Evolutionary conservation across 2,797 vertebrate genomes (phyloP), one percentile per base, ranked within the genome.

Genomic region (Menidia menidia): DNA sequence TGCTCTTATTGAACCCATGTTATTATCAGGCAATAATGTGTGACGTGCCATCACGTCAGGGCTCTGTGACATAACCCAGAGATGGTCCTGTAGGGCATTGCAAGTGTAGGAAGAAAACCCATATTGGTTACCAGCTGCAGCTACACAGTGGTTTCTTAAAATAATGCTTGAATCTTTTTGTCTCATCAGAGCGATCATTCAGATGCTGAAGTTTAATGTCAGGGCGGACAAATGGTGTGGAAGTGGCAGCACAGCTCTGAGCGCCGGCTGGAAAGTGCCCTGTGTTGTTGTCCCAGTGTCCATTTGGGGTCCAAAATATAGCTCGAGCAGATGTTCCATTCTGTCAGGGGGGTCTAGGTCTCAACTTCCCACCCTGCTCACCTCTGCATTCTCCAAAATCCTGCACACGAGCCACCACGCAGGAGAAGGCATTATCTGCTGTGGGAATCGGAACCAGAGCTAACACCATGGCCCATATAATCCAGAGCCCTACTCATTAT

Each of bases 391-490:
- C 16, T 59, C 30, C 53, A 30, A 54, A 50, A 53, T 5, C n/a
- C 4, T 54, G 0, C 1, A 18, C 18, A 47, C 1, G 18, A 0
- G 1, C 52, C 6, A 59, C 33, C 14, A 53, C 25, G 4, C n/a
- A 15, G 25, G 10, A 51, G 5, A 51, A 12, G 13, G 48, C 3
- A 58, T 41, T 50, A 13, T 30, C 8, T 33, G 10, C 42, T 39
- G 52, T 65, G 19, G 6, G 16, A 15, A 60, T 63, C 56, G 71
- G 9, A 57, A 60, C 31, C 39, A 13, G 30, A 31, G 66, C 51
- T 78, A 61, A 52, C 64, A 42, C 32, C 11, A 31, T 55, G 60
- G 32, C 68, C 68, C 42, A 32, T 70, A 59, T 86, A 80, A 82
- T 79, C 64, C 51, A 65, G 0, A 60, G 73, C 66, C 60, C 72